These are phyloP conservation scores for Lathronympha strigana DNA, from an alignment of 2,888 invertebrate species.

Conservation along the genomic window DNA sequence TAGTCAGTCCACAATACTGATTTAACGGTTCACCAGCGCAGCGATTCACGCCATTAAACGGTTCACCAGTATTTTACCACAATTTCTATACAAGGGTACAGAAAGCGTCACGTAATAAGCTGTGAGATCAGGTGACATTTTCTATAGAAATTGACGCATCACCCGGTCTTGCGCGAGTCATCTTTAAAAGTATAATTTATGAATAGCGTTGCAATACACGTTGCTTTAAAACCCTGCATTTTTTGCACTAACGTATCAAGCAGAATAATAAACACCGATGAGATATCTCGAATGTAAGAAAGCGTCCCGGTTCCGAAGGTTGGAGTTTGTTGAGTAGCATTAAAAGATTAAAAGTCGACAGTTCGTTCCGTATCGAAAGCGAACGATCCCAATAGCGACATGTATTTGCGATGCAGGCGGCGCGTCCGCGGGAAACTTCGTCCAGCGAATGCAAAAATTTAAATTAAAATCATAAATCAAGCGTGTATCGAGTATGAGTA, in stretches of 20 bases:
- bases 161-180: too few species aligned
- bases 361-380: slow-evolving; percentile 78
- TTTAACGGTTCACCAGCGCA: too few species aligned
- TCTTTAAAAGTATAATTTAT: too few species aligned
- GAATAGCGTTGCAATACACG: too few species aligned
- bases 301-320: slow-evolving; percentile 58
- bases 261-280: slow-evolving; percentile 28
- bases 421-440: slow-evolving; percentile 79
- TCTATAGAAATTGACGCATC: too few species aligned
- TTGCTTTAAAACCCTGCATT: too few species aligned
- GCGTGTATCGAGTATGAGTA: slow-evolving; percentile 82
- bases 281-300: slow-evolving; percentile 62
- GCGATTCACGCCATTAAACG: too few species aligned
- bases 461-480: slow-evolving; percentile 86
- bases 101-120: too few species aligned
- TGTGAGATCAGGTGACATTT: too few species aligned
- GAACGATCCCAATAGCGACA: slow-evolving; percentile 74
- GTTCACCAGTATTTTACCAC: too few species aligned
- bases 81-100: too few species aligned
- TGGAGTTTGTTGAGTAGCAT: slow-evolving; percentile 80
- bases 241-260: slow-evolving; percentile 6
- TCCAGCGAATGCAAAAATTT: slow-evolving; percentile 84
- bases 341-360: slow-evolving; percentile 83
- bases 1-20: too few species aligned
- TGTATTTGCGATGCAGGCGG: slow-evolving; percentile 82